These are phyloP conservation scores for Caprella mutica DNA, from an alignment of 2,888 invertebrate genomes.

Conservation along the genomic window DNA sequence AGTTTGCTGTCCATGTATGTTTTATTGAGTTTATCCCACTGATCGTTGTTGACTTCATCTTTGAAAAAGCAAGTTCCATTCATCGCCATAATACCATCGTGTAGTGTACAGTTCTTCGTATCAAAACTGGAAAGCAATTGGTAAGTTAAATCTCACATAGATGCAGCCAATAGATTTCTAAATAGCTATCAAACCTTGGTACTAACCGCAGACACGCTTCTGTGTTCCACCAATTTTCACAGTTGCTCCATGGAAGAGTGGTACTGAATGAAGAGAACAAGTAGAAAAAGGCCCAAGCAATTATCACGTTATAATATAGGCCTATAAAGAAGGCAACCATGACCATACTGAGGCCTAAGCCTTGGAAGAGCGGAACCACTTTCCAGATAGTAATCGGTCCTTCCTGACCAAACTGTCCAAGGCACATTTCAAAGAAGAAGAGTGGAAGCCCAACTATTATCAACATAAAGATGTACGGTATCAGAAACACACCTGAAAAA, in stretches of 20 bases:
- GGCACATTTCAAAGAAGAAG: conserved; percentile 43
- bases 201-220: conserved; percentile 30
- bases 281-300: conserved; percentile 47
- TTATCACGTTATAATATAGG: conserved; percentile 48
- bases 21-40: conserved; percentile 35
- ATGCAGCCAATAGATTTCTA: too few relatives aligned
- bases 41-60: conserved; percentile 11
- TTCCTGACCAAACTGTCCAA: conserved; percentile 44
- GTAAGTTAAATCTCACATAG: too few relatives aligned
- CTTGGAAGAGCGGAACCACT: conserved; percentile 49
- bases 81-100: conserved; percentile 39
- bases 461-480: conserved; percentile 43
- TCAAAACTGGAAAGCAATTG: conserved; percentile 38
- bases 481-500: conserved; percentile 42
- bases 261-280: conserved; percentile 43
- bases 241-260: conserved; percentile 43
- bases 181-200: background rate
- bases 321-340: conserved; percentile 45
- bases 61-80: conserved; percentile 35
- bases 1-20: conserved; percentile 38
- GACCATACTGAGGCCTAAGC: conserved; percentile 48
- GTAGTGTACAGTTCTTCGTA: conserved; percentile 40
- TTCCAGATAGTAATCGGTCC: conserved; percentile 48
- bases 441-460: conserved; percentile 42
- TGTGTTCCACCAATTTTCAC: conserved; percentile 43